Evolutionary conservation across 2,797 vertebrate species (phyloP).

Genomic region (Sebastes aleutianus): DNA sequence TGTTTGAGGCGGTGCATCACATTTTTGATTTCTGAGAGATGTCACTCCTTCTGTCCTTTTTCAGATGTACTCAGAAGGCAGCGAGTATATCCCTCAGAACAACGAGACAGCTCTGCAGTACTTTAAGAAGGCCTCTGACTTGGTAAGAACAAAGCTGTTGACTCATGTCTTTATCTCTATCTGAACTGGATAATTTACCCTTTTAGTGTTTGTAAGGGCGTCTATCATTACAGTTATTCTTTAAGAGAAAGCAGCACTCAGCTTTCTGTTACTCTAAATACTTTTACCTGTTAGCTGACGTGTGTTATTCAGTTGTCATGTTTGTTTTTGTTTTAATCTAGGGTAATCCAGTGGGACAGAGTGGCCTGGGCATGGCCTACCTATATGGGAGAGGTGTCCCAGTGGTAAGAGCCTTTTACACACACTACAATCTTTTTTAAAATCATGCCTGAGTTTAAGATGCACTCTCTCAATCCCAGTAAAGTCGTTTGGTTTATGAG

Average conservation of each 20-base stretch:
- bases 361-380: conserved; percentile 98
- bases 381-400: conserved; percentile 95
- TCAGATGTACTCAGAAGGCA: conserved; percentile 99
- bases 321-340: conserved; percentile 54
- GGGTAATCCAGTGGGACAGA: conserved; percentile 98
- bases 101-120: conserved; percentile 98
- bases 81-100: conserved; percentile 93
- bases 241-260: neutral
- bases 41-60: conserved; percentile 28
- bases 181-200: neutral
- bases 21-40: neutral
- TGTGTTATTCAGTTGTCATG: neutral
- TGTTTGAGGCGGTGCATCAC: neutral
- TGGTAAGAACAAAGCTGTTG: conserved; percentile 81
- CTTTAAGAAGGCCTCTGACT: conserved; percentile 97
- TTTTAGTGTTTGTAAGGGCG: neutral
- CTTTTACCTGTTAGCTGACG: neutral
- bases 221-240: neutral
- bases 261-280: neutral
- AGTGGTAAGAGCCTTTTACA: conserved; percentile 85
- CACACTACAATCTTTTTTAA: neutral
- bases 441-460: neutral
- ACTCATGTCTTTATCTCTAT: neutral
- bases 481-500: neutral
- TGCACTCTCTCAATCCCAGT: neutral